Evolutionary conservation across 2,113 vertebrate genomes (phyloP), one percentile per base, ranked within the genome.

Genomic region (Pituophis catenifer): DNA sequence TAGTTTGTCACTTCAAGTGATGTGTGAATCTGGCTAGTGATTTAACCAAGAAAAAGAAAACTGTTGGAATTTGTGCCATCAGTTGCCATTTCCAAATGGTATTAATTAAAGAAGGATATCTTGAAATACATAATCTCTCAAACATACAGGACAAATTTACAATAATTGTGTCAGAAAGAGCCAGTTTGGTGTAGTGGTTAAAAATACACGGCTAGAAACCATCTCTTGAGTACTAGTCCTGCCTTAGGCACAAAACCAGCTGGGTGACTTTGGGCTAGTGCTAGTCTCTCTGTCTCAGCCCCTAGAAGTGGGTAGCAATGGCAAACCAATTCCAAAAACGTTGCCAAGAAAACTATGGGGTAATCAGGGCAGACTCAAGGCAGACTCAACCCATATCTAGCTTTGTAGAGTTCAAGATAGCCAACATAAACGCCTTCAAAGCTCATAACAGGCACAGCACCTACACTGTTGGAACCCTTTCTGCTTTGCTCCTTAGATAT

Each of bases 21-120:
- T 33, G 15, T 81, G 33, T 81, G 33, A 81, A 44, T 81, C 75
- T 8, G 33, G 33, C 33, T 29, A 33, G 62, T 89, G 13, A 88
- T 52, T 23, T 21, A 38, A 24, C n/a, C 33, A 55, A 55, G 38
- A 59, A 57, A 86, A 19, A 52, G 29, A 59, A 75, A 70, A 86
- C 33, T 0, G 0, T 33, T 59, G 91, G 5, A 3, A 90, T 90
- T 48, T 92, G 12, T 15, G 23, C 59, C 33, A 62, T 19, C 91
- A 90, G 90, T 75, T 75, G 70, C 62, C 26, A 33, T 92, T 94
- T 81, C 52, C 53, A 44, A 93, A 86, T 81, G 13, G 29, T 54
- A 13, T 17, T 58, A 26, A 70, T 89, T 5, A 33, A 48, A 92
- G 59, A 17, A 23, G 33, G 33, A 53, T 38, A 26, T 11, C 55